Base-by-base conservation (phyloP, 2,797 vertebrate species). In the Parauchenoglanis ngamensis region DNA sequence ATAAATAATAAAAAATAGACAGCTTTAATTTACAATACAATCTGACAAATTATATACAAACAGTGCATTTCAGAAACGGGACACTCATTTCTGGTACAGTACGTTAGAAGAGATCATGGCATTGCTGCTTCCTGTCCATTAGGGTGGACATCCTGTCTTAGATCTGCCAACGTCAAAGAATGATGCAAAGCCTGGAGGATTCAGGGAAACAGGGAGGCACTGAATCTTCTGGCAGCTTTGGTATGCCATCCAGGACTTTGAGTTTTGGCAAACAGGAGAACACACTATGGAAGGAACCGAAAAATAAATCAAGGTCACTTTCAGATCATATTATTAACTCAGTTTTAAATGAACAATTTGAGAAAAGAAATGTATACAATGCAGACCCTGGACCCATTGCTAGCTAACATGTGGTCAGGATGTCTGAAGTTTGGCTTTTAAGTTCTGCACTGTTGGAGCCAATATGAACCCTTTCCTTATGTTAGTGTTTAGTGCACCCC, bases 191-290 rank as follows among this genome's bases (percentile, higher is more conserved):
- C 92, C 95, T 97, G 92, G 94, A 97, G 90, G 94, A 91, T 88
- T 91, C 82, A 40, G 90, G 95, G 76, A 87, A 92, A 19, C 93
- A 93, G 87, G 90, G 90, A 86, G 94, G 92, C 84, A 94, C 91
- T 59, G 89, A 95, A 91, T 99, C 97, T 93, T 97, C 97, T 95
- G 97, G 97, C 92, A 98, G 92, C 88, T 97, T 98, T 52, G 96
- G 95, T 91, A 98, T 95, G 54, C 97, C 98, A 92, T 99, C 98
- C 93, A 99, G 94, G 83, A 94, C 92, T 94, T 97, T 95, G 86
- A 99, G 95, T 90, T 98, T 98, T 98, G 98, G 98, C 97, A 99
- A 96, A 94, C 92, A 97, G 92, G 94, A 96, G 93, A 99, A 99
- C 31, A 99, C 97, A 49, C 98, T 99, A 93, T 52, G 15, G 91